phyloP scores from a whole-genome alignment of 2,113 vertebrate species.

The Oenanthe melanoleuca region DNA sequence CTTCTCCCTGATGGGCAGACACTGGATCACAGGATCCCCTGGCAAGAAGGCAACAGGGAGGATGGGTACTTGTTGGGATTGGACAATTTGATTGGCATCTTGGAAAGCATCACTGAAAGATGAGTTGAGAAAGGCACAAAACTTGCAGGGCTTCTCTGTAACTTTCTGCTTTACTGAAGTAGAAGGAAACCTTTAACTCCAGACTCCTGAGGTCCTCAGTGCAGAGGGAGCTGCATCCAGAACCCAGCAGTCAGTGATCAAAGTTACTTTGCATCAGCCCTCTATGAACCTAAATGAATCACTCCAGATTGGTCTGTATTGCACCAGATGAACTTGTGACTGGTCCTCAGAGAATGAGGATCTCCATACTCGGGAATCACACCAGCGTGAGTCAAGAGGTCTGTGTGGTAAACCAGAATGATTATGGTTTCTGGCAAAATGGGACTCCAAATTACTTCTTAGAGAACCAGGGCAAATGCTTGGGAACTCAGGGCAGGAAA shows the following conservation, averaged over 20 bases:
- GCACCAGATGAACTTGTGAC: background rate
- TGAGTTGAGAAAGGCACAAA: conserved; percentile 59
- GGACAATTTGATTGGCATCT: conserved; percentile 89
- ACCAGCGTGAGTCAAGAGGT: conserved; percentile 41
- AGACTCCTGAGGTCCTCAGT: background rate
- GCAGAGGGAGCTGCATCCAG: conserved; percentile 31
- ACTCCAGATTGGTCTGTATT: conserved; percentile 14
- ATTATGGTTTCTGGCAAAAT: background rate
- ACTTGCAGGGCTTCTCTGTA: conserved; percentile 37
- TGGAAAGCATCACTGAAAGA: conserved; percentile 80
- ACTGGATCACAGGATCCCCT: conserved; percentile 87
- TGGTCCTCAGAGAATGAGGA: conserved; percentile 27
- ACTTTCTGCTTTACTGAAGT: conserved; percentile 54
- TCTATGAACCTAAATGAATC: background rate
- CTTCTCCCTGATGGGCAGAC: conserved; percentile 86
- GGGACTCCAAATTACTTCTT: background rate
- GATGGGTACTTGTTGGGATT: conserved; percentile 95
- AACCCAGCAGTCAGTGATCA: conserved; percentile 17
- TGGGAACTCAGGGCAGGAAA: background rate
- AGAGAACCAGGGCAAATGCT: background rate
- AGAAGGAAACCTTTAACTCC: conserved; percentile 30
- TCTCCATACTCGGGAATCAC: conserved; percentile 14
- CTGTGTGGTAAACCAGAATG: conserved; percentile 10
- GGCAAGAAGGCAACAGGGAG: conserved; percentile 96
- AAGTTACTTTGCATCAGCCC: conserved; percentile 29